These are phyloP conservation scores for Aurelia coerulea DNA, from an alignment of 30 jellyfish, hydroid and myxozoan species.

Conservation along the genomic window DNA sequence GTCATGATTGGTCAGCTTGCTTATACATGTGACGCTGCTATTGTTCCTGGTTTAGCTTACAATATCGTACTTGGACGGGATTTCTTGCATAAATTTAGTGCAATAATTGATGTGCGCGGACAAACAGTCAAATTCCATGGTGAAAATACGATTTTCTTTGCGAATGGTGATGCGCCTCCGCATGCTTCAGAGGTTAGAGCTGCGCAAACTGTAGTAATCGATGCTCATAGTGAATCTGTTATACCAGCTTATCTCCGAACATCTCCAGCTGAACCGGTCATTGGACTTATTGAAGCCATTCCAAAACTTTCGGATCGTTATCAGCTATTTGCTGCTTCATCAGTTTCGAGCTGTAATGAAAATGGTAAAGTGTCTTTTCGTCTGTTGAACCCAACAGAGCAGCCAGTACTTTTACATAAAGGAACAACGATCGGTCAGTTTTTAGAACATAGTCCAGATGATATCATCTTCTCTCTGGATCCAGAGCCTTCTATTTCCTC, in stretches of 20 bases:
- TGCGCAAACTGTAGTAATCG: slow-evolving; percentile 3
- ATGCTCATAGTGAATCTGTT: slow-evolving; percentile 2
- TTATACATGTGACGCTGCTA: background rate
- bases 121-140: background rate
- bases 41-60: slow-evolving; percentile 4
- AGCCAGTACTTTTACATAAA: no score
- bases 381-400: no score
- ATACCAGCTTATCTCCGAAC: background rate
- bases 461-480: no score
- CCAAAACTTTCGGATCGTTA: no score
- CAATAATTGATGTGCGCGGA: slow-evolving; percentile 11
- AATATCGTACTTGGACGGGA: slow-evolving; percentile 16
- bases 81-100: slow-evolving; percentile 5
- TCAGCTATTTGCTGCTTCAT: no score
- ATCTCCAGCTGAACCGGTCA: no score
- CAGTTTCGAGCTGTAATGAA: no score
- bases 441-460: no score
- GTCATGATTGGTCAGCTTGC: background rate
- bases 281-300: no score
- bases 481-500: no score
- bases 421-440: no score
- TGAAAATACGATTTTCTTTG: background rate
- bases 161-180: slow-evolving; percentile 3
- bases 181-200: background rate
- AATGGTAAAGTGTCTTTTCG: no score